Percentiles rank a stretch among this genome's conserved stretches.
phyloP scores from a whole-genome alignment of 1,140 invertebrate genomes.

The Bombus huntii region DNA sequence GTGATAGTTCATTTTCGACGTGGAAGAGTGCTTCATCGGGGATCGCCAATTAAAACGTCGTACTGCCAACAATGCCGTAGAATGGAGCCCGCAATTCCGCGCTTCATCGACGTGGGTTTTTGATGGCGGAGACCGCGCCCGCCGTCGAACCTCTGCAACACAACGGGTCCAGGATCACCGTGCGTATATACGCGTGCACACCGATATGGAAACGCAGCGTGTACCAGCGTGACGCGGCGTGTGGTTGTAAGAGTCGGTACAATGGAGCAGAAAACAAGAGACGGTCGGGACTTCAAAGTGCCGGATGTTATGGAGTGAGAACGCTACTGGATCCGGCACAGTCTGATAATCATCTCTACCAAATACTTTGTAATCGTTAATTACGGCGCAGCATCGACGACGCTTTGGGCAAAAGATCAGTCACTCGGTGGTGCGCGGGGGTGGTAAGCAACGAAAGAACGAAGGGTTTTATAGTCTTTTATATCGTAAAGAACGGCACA shows the following conservation, averaged over 20 bases:
- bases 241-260: conserved; percentile 65
- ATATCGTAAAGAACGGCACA: conserved; percentile 55
- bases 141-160: neutral
- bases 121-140: conserved; percentile 22
- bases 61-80: conserved; percentile 48
- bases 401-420: conserved; percentile 61
- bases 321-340: conserved; percentile 78
- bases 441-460: conserved; percentile 7
- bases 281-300: conserved; percentile 76
- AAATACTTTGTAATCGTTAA: conserved; percentile 82
- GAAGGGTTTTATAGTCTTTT: conserved; percentile 58
- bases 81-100: conserved; percentile 54
- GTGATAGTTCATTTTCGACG: conserved; percentile 49
- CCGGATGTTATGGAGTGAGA: conserved; percentile 79
- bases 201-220: neutral
- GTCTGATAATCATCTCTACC: conserved; percentile 82
- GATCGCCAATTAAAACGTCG: conserved; percentile 64
- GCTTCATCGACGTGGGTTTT: conserved; percentile 59
- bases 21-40: conserved; percentile 56
- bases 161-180: neutral
- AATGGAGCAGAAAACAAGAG: conserved; percentile 78
- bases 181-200: neutral
- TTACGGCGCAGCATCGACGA: conserved; percentile 73
- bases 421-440: neutral
- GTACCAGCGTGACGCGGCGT: neutral